Conservation (phyloP, 1,140 invertebrate genomes). For the Tigriopus japonicus region DNA sequence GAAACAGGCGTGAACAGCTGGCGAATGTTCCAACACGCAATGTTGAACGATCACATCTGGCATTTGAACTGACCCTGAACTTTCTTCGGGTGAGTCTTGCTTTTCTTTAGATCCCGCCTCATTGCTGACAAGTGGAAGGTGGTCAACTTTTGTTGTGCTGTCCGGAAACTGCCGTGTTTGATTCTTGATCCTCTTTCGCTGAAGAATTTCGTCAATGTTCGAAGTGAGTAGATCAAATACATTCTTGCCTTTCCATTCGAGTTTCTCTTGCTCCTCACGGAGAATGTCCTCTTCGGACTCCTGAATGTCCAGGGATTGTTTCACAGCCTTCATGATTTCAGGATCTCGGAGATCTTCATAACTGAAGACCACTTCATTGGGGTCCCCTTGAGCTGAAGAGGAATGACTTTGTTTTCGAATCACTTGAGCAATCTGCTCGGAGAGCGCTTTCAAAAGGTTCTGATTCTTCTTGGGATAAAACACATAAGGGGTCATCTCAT, state of each 20-base stretch:
- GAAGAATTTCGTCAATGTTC: no score
- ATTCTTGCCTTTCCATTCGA: background rate
- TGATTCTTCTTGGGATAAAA: constrained; percentile 5
- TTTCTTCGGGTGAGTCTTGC: no score
- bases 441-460: background rate
- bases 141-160: no score
- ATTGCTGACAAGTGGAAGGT: no score
- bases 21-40: no score
- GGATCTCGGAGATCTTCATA: background rate
- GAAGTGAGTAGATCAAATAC: background rate
- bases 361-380: background rate
- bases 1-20: no score
- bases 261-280: background rate
- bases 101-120: no score
- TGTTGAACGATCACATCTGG: no score
- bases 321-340: background rate
- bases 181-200: no score
- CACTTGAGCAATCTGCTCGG: constrained; percentile 9
- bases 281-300: background rate
- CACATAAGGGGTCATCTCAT: background rate
- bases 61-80: no score
- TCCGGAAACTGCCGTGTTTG: no score
- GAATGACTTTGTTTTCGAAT: constrained; percentile 8
- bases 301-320: background rate
- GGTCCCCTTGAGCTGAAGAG: background rate